phyloP scores from a whole-genome alignment of 2,797 vertebrate species.

The Thamnophis elegans region DNA sequence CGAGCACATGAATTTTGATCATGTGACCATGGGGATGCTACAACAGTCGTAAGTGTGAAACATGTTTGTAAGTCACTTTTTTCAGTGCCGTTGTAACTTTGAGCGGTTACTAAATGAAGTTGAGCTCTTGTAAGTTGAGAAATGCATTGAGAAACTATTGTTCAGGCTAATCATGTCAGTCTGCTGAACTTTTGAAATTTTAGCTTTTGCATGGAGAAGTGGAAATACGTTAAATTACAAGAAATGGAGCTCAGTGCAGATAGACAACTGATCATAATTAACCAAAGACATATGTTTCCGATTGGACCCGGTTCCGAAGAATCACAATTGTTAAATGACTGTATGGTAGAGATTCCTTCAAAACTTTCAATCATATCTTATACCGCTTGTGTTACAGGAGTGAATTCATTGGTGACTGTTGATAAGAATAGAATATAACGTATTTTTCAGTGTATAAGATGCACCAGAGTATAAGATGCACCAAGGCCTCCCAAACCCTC shows the following conservation, averaged over 20 bases:
- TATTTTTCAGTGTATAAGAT: too few relatives aligned
- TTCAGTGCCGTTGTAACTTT: too few relatives aligned
- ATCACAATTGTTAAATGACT: neutral
- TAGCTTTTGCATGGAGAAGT: neutral
- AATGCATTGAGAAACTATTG: too few relatives aligned
- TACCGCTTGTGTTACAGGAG: neutral
- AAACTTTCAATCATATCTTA: neutral
- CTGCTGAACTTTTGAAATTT: neutral
- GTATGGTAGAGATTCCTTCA: neutral
- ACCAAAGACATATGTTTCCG: neutral
- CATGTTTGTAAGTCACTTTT: too few relatives aligned
- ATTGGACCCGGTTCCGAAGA: neutral
- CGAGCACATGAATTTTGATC: too few relatives aligned
- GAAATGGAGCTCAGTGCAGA: neutral
- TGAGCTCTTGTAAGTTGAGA: too few relatives aligned
- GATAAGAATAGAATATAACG: neutral
- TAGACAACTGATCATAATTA: neutral
- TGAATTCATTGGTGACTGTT: neutral
- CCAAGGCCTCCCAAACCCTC: too few relatives aligned
- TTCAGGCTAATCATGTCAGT: neutral
- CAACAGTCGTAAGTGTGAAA: too few relatives aligned
- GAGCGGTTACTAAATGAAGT: too few relatives aligned
- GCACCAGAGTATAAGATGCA: too few relatives aligned
- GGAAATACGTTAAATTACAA: neutral
- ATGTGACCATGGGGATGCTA: too few relatives aligned